A percentile compares a stretch with the other conserved stretches of the same genome.
Evolutionary conservation across 2,888 invertebrate species (phyloP).

Genomic region (Drosophila dives): DNA sequence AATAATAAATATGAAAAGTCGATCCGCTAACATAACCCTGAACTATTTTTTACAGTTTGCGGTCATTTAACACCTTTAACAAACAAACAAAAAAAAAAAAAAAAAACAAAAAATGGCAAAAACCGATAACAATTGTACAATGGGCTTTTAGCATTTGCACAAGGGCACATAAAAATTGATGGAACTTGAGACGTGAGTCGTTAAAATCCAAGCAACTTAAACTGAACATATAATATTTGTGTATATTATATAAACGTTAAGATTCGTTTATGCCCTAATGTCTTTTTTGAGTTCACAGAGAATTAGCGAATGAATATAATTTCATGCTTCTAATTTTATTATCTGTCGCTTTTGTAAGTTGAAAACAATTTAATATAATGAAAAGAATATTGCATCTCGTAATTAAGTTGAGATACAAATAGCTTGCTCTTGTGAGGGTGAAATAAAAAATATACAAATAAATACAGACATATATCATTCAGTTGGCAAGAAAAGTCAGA

Average conservation of each 20-base stretch:
- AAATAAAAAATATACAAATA: neutral
- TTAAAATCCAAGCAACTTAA: neutral
- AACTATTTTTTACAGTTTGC: conserved; percentile 11
- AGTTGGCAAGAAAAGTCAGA: conserved; percentile 43
- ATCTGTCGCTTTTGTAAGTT: neutral
- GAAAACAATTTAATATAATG: conserved; percentile 12
- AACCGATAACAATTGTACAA: neutral
- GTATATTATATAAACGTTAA: neutral
- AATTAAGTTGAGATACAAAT: conserved; percentile 5
- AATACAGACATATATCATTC: conserved; percentile 1
- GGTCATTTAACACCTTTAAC: conserved; percentile 4
- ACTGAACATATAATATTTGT: neutral
- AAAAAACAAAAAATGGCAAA: neutral
- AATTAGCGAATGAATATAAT: neutral
- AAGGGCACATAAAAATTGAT: conserved; percentile 1
- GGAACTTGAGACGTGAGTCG: neutral
- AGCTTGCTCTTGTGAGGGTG: neutral
- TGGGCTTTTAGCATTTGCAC: conserved; percentile 2
- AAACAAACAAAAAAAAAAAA: neutral
- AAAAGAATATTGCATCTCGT: conserved; percentile 13
- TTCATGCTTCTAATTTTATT: neutral
- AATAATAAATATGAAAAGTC: conserved; percentile 22
- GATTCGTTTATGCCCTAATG: neutral
- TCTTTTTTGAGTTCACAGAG: neutral
- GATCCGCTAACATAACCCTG: conserved; percentile 16